Evolutionary conservation across 2,888 invertebrate species (phyloP), one percentile per base, ranked within the genome.

Genomic region (Eugnorisma glareosa): DNA sequence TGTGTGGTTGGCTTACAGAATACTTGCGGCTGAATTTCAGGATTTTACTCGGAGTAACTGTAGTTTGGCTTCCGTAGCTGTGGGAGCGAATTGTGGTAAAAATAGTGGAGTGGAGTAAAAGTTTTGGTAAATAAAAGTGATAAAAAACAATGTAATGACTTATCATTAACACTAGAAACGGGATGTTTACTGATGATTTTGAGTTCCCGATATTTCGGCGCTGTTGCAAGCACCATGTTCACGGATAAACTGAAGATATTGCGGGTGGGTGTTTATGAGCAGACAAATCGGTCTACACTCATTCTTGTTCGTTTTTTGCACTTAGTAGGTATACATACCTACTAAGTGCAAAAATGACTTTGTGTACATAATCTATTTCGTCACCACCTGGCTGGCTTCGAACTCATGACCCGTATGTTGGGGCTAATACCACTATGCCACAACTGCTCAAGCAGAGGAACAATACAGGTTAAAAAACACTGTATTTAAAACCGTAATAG

Each of bases 1-100:
- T 43, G 35, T 43, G 6, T 24, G 18, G 35, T 59, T 37, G 35
- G 40, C 31, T 48, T 82, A 35, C 57, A 35, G 59, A 28, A n/a
- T 7, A n/a, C 1, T 66, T 35, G 31, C 7, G 37, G 63, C 15
- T n/a, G 68, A 31, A 68, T 82, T 75, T 57, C 35, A 75, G 57
- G 13, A 48, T 82, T 76, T 68, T 18, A 21, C 24, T 48, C 31
- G 3, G 11, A 64, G 57, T 67, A 40, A 81, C 28, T 40, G 24
- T 24, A 37, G n/a, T 63, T 6, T 54, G 35, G 37, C 28, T 67
- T 75, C 10, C 13, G 24, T 18, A 45, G 15, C n/a, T 40, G 5
- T 48, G 10, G 24, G 35, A 75, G 45, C 10, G 24, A 48, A n/a
- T 24, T 73, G 31, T 31, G 3, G 24, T 48, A 7, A 67, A 54